Percentiles rank a stretch among this genome's conserved stretches.
Evolutionary conservation across 2,888 invertebrate genomes (phyloP).

Genomic region (Ecliptopera silaceata): DNA sequence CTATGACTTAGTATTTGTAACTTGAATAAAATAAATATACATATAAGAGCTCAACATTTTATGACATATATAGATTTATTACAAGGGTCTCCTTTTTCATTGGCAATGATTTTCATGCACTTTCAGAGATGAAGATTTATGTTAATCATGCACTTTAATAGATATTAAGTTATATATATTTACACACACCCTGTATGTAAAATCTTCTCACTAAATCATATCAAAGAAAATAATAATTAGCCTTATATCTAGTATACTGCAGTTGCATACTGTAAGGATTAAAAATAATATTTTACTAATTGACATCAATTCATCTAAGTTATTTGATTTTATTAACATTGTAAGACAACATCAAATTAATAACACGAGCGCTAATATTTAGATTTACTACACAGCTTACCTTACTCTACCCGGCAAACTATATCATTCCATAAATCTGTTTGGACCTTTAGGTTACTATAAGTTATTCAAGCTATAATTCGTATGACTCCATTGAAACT

Average conservation of each 20-base stretch:
- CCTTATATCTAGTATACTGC: not conserved
- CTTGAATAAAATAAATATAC: conserved; percentile 44
- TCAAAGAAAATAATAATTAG: conserved; percentile 1
- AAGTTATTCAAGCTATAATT: conserved; percentile 3
- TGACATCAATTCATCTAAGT: conserved; percentile 21
- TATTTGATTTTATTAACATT: conserved; percentile 19
- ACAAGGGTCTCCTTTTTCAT: no score
- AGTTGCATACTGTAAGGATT: not conserved
- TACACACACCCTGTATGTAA: conserved; percentile 12
- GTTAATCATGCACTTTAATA: no score
- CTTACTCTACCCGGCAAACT: not conserved
- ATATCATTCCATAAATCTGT: not conserved
- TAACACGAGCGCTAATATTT: conserved; percentile 6
- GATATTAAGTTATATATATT: no score
- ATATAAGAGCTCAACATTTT: conserved; percentile 54
- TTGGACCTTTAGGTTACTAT: not conserved
- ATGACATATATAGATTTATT: no score
- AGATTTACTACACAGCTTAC: not conserved
- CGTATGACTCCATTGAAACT: not conserved
- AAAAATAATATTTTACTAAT: conserved; percentile 13
- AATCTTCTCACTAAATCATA: not conserved
- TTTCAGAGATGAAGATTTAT: no score
- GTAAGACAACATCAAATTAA: conserved; percentile 39
- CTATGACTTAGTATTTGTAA: conserved; percentile 44
- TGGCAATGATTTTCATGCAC: no score